Evolutionary conservation across 2,113 vertebrate species (phyloP).

Genomic region (Pithys albifrons): DNA sequence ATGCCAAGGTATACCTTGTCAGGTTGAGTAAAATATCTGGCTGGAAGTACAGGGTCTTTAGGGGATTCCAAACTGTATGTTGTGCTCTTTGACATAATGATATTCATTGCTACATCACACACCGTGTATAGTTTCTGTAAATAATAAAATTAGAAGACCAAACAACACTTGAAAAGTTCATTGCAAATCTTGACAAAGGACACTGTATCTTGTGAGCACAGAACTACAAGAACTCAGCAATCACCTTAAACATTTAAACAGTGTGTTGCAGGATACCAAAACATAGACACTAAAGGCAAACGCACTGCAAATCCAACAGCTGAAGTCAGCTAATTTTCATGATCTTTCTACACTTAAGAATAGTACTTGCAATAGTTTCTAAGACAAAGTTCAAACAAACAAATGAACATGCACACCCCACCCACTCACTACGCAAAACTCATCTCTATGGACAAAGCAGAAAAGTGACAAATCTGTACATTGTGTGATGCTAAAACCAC

Average conservation of each 20-base stretch:
- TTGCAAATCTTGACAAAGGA: not conserved
- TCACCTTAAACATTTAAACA: not conserved
- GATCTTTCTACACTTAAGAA: not conserved
- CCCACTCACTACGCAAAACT: not conserved
- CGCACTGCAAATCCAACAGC: not conserved
- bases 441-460: not conserved
- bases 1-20: constrained; percentile 85
- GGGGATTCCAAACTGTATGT: constrained; percentile 98
- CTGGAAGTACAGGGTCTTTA: constrained; percentile 95
- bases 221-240: not conserved
- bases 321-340: not conserved
- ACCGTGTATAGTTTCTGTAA: constrained; percentile 96
- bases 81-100: constrained; percentile 98
- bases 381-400: not conserved
- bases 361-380: not conserved
- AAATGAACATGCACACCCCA: not conserved
- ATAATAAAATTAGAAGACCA: not conserved
- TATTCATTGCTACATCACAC: constrained; percentile 98
- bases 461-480: not conserved
- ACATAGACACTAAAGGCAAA: not conserved
- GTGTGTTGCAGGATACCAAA: not conserved
- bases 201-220: not conserved
- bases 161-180: not conserved
- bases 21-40: constrained; percentile 94
- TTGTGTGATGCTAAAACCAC: not conserved